Evolutionary conservation across 2,888 invertebrate genomes (phyloP), one percentile per base, ranked within the genome.

Genomic region (Scaptomyza polygonia): DNA sequence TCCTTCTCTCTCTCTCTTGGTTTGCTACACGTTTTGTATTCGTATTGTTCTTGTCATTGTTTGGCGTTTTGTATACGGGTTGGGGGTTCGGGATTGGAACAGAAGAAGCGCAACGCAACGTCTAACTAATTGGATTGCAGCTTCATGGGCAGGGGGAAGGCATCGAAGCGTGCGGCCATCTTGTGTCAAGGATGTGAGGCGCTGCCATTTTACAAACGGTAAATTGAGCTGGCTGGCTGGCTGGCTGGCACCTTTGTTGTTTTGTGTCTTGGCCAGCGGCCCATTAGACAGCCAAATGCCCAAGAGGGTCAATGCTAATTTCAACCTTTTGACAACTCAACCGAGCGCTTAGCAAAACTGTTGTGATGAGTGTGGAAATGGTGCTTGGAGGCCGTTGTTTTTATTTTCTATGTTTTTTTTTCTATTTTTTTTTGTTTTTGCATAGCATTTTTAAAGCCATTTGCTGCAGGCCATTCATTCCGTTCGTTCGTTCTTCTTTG

Each of bases 321-420:
- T 78, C 73, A 83, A 82, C 86, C 82, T 86, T 85, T 85, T 82
- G 86, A 82, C 86, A 82, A 82, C 86, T 82, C 79, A 79, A 79
- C 73, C 53, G 14, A 59, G 45, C 43, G 45, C 43, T 39, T 32
- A 30, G 36, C 18, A 43, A 43, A 43, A 34, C 43, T 39, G 39
- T 18, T 18, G 52, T 18, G 52, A 52, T 61, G 63, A 63, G 43
- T 47, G 18, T 42, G 52, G 29, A 62, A 64, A 47, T 53, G 34
- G 63, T 39, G 52, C 43, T 62, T 34, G 43, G 6, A 44, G 48
- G 39, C 42, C 39, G 39, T 27, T 39, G 27, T 27, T 18, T 14
- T 36, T n/a, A n/a, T n/a, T n/a, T n/a, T n/a, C n/a, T n/a, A n/a
- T n/a, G n/a, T n/a, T n/a, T 21, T 21, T 21, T 21, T 21, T 21